Base-by-base conservation (phyloP, 2,888 invertebrate genomes). In the Sclerodermus sp. region DNA sequence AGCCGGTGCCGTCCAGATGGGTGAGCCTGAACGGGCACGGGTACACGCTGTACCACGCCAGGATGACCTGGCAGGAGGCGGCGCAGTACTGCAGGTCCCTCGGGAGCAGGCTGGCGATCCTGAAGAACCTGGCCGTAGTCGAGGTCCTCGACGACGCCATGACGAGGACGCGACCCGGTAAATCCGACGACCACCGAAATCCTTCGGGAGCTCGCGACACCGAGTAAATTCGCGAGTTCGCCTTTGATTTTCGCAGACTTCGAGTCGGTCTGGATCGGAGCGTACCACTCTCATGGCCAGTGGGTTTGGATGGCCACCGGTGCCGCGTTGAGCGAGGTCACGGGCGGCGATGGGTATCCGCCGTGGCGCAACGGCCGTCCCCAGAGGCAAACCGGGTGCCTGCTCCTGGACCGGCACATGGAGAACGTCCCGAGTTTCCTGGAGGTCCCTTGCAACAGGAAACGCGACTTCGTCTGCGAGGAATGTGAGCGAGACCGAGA, bases 181-280 rank as follows among this genome's bases (percentile, higher is more conserved):
- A 39, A 14, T 30, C 8, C 8, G 8, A 42, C 30, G 8, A n/a
- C n/a, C n/a, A n/a, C n/a, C n/a, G n/a, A n/a, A n/a, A n/a, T n/a
- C n/a, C n/a, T n/a, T n/a, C n/a, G n/a, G n/a, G n/a, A n/a, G n/a
- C n/a, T n/a, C n/a, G n/a, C n/a, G n/a, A n/a, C n/a, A n/a, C n/a
- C n/a, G n/a, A n/a, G n/a, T n/a, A n/a, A n/a, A n/a, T n/a, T n/a
- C n/a, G n/a, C n/a, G n/a, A n/a, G n/a, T n/a, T n/a, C n/a, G n/a
- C n/a, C 12, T 23, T 10, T 47, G 18, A 16, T 34, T 1, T 38
- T 36, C 9, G 45, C n/a, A 66, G 66, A 60, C 56, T 81, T 83
- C 10, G 83, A 83, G 45, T 80, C 74, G 44, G 82, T 82, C 0
- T 83, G 83, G 83, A 76, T 83, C 0, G 83, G 82, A 0, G 82